Base-by-base conservation (phyloP, 1,140 invertebrate species). In the Lucilia cuprina region DNA sequence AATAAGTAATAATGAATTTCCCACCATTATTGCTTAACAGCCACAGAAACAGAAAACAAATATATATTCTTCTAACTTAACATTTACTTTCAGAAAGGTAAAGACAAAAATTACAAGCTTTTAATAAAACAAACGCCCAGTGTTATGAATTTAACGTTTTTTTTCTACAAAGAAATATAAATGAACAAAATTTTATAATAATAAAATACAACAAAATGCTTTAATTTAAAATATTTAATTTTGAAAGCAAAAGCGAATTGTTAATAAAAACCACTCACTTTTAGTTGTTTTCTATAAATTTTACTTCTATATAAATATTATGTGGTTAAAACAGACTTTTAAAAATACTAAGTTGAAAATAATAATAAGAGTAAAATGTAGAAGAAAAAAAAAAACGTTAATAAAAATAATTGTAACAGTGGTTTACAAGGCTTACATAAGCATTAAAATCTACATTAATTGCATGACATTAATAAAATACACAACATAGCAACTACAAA, bases 351-450 rank as follows among this genome's bases (percentile, higher is more conserved):
- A 12, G 3, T 55, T 55, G 21, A 2, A 70, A 70, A 70, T 12
- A 70, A 21, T 12, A 70, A 7, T 21, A 17, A 21, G n/a, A 60
- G 5, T 17, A 14, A n/a, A n/a, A n/a, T 30, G 3, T 19, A 19
- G 60, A 65, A n/a, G 65, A 19, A 19, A 70, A 25, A 70, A 21
- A 70, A 21, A 70, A 70, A 70, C 25, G 21, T 21, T 70, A 70
- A 70, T 60, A 60, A 60, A 60, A 60, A 60, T 70, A 70, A 70
- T 70, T 70, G 65, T 70, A 70, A 70, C 65, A 25, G 65, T 70
- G 65, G 65, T 10, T 70, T 70, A 70, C 65, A 21, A 25, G 65
- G n/a, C 65, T 70, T 70, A 70, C 65, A 70, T 70, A 70, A 70
- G 65, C 19, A 5, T 70, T 70, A 70, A 70, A 70, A 19, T 70